These are phyloP conservation scores for Calephelis nemesis DNA, from an alignment of 1,140 invertebrate genomes.

Conservation along the genomic window DNA sequence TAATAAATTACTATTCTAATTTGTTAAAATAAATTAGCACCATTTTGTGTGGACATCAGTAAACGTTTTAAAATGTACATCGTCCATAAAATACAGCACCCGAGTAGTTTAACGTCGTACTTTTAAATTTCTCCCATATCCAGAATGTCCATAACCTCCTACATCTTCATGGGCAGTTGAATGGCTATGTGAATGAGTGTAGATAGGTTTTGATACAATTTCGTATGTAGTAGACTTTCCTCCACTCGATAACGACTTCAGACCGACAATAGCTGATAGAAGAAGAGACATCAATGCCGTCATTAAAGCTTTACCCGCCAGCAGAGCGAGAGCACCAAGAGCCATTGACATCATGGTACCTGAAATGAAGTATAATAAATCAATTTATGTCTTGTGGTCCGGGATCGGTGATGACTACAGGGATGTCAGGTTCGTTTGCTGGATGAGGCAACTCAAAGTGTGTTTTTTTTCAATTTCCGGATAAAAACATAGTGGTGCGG, in stretches of 20 bases:
- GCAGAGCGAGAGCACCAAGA: constrained; percentile 86
- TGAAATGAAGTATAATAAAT: constrained; percentile 39
- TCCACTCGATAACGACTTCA: constrained; percentile 85
- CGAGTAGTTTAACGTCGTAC: constrained; percentile 37
- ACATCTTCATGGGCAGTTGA: constrained; percentile 85
- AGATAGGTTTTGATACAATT: constrained; percentile 89
- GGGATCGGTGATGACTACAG: too few species aligned
- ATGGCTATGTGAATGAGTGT: constrained; percentile 85
- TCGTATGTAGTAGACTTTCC: constrained; percentile 90
- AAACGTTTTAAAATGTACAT: too few species aligned
- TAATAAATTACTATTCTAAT: too few species aligned
- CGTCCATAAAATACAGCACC: too few species aligned
- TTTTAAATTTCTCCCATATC: constrained; percentile 77
- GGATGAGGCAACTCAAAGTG: too few species aligned
- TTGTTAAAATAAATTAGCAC: too few species aligned
- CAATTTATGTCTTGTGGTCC: too few species aligned
- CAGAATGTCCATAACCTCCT: constrained; percentile 81
- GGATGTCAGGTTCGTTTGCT: too few species aligned
- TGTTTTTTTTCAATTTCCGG: too few species aligned
- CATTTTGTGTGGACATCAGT: too few species aligned
- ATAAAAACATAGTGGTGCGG: too few species aligned
- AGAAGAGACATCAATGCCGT: constrained; percentile 89
- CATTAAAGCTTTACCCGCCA: constrained; percentile 92
- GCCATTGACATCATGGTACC: constrained; percentile 87
- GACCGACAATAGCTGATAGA: constrained; percentile 86